Conservation (phyloP, 2,888 invertebrate species). For the Cenopis cana region DNA sequence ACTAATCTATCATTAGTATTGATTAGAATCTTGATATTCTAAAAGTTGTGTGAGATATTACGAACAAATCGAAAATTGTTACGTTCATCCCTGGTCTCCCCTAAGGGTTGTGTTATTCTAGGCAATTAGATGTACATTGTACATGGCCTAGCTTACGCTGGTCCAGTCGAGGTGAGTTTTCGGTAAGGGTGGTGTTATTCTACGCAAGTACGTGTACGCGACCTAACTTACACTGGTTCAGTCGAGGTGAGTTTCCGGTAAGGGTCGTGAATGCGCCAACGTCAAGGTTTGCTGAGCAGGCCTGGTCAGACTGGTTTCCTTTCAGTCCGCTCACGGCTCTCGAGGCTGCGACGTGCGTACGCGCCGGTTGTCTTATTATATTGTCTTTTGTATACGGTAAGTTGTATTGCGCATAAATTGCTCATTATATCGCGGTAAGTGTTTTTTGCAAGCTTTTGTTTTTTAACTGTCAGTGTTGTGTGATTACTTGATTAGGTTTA, state of each 20-base stretch:
- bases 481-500: too few relatives aligned
- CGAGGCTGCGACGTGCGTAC: constrained; percentile 1
- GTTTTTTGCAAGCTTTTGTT: too few relatives aligned
- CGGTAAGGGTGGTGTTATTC: neutral
- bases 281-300: constrained; percentile 19
- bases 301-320: neutral
- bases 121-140: too few relatives aligned
- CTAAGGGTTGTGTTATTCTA: too few relatives aligned
- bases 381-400: neutral
- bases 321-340: constrained; percentile 6
- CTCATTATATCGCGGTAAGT: constrained; percentile 1
- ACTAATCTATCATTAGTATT: too few relatives aligned
- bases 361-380: neutral
- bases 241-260: neutral
- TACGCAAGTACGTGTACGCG: too few relatives aligned
- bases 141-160: neutral
- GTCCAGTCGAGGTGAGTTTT: neutral
- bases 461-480: too few relatives aligned
- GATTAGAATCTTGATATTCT: too few relatives aligned
- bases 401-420: too few relatives aligned
- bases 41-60: too few relatives aligned
- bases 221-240: neutral
- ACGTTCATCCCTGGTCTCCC: too few relatives aligned
- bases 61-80: too few relatives aligned
- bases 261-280: neutral